Conservation (phyloP, 2,888 invertebrate species). For the Tetheella fluctuosa region DNA sequence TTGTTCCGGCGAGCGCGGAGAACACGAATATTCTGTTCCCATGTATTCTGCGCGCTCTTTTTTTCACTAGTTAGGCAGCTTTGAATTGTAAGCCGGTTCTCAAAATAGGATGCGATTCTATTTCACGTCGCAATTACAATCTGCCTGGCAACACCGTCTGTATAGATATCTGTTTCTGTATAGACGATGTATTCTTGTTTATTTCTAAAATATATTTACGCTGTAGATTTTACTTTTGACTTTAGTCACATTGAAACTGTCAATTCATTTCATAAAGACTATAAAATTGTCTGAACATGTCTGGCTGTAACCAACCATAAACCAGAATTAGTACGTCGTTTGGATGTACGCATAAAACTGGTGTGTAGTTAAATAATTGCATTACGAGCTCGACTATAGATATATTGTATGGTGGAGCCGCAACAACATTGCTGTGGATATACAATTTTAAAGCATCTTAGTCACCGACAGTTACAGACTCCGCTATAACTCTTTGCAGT, state of each 20-base stretch:
- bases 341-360: neutral
- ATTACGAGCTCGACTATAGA: neutral
- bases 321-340: neutral
- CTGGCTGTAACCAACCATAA: neutral
- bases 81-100: neutral
- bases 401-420: neutral
- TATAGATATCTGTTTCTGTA: neutral
- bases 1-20: neutral
- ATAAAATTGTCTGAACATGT: neutral
- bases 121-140: conserved; percentile 2
- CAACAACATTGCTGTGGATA: neutral
- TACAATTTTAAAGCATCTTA: neutral
- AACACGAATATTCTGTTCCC: neutral
- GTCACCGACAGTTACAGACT: neutral
- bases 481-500: neutral
- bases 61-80: conserved; percentile 2
- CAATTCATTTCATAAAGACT: neutral
- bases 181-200: neutral
- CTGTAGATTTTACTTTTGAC: too few relatives aligned
- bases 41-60: neutral
- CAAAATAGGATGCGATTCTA: neutral
- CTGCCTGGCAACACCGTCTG: neutral
- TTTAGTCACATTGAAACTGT: too few relatives aligned
- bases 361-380: neutral
- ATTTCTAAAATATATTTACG: too few relatives aligned